Evolutionary conservation across 2,797 vertebrate species (phyloP).

Genomic region (Bufotes viridis): DNA sequence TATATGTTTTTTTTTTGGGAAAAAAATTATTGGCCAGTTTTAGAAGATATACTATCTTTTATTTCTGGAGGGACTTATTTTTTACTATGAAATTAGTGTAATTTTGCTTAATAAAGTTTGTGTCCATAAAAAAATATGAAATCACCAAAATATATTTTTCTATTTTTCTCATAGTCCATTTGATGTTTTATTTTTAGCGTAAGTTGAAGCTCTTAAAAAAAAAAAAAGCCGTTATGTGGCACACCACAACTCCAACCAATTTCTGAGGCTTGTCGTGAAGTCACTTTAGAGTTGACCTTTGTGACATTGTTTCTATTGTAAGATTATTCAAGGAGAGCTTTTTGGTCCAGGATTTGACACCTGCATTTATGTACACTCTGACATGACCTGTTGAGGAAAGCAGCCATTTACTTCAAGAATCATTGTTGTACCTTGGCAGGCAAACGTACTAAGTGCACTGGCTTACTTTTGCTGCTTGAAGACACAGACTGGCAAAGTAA

Average conservation of each 20-base stretch:
- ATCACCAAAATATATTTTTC: conserved; percentile 58
- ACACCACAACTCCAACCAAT: not conserved
- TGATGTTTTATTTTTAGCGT: conserved; percentile 31
- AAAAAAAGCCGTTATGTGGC: not conserved
- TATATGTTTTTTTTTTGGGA: conserved; percentile 20
- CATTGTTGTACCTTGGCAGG: not conserved
- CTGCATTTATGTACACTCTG: not conserved
- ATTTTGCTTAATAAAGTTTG: conserved; percentile 44
- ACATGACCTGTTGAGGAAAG: not conserved
- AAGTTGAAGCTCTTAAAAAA: not conserved
- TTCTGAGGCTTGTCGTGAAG: not conserved
- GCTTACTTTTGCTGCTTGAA: not conserved
- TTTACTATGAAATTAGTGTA: conserved; percentile 34
- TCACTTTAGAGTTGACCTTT: not conserved
- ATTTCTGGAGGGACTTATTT: conserved; percentile 23
- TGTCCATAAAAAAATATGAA: conserved; percentile 43
- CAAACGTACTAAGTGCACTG: conserved; percentile 1
- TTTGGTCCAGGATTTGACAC: not conserved
- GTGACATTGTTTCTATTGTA: not conserved
- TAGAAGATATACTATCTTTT: conserved; percentile 21
- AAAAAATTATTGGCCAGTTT: conserved; percentile 49
- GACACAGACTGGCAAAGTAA: not conserved
- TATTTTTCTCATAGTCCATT: conserved; percentile 39
- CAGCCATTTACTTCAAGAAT: not conserved
- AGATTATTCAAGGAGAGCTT: not conserved